Evolutionary conservation across 2,113 vertebrate genomes (phyloP).

Genomic region (Pterocles orientalis): DNA sequence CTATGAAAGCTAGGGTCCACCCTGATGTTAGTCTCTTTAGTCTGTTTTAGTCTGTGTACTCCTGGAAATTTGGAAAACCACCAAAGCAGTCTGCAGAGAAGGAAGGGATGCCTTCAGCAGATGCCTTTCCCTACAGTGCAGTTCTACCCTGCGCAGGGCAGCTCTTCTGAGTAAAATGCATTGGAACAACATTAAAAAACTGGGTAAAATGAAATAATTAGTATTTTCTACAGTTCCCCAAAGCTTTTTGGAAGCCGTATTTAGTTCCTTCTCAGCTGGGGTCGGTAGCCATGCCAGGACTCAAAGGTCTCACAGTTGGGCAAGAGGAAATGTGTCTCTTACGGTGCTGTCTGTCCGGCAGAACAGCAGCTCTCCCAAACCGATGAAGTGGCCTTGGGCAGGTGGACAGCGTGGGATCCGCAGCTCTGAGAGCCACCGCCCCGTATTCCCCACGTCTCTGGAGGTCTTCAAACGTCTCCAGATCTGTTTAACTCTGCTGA

Average conservation of each 20-base stretch:
- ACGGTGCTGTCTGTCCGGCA: accelerated
- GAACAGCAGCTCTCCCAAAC: no score
- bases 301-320: neutral
- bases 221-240: neutral
- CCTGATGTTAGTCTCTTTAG: no score
- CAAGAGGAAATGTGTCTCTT: neutral
- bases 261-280: neutral
- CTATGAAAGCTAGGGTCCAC: neutral
- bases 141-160: neutral
- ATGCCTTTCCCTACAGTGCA: neutral
- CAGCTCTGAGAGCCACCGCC: neutral
- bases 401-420: neutral
- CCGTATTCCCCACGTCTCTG: neutral
- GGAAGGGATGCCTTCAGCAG: neutral
- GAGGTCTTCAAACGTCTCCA: neutral
- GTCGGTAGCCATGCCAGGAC: neutral
- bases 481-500: neutral
- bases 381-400: neutral
- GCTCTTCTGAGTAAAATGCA: neutral
- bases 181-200: neutral
- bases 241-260: neutral
- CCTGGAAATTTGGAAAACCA: neutral
- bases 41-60: neutral
- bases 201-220: neutral
- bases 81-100: neutral